Base-by-base conservation (phyloP, 2,113 vertebrate genomes). In the Nerophis lumbriciformis region DNA sequence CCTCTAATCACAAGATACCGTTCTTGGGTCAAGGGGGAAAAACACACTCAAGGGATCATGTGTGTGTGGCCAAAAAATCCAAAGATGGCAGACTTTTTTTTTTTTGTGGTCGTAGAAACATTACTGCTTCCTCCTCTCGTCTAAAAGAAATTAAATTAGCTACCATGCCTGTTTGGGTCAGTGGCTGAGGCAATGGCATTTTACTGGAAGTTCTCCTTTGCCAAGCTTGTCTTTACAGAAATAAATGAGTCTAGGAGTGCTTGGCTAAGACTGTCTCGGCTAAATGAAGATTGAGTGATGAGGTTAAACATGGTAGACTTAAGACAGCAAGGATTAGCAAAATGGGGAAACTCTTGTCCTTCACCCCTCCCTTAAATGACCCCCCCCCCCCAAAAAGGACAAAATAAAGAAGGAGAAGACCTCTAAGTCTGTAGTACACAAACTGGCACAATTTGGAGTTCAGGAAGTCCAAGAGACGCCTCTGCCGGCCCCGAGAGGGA, bases 381-480 rank as follows among this genome's bases (percentile, higher is more conserved):
- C 53, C 57, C 61, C 63, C 62, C 66, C 48, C 58, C 69, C 55
- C 6, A 21, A 42, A 28, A 39, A 9, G 54, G 54, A 21, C 58
- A 65, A 78, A 76, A 67, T 72, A 72, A 72, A 79, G 62, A 58
- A 80, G 73, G 71, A 79, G 69, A 75, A 76, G 72, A 78, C 65
- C 71, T 90, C 65, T 55, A 80, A 73, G 79, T 63, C 65, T 83
- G 66, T 64, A 68, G 84, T 83, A 79, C 82, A 86, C 73, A 69
- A 84, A 80, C 83, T 90, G 90, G 89, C 90, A 90, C 86, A 59
- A 82, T 82, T 73, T 75, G 82, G 76, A 81, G 80, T 84, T 86
- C 90, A 90, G 89, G 89, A 92, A 90, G 85, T 90, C 71, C 78
- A 89, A 79, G 83, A 88, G 89, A 91, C 87, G 85, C 85, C 89